A percentile compares a stretch with the other conserved stretches of the same genome.
These are phyloP conservation scores for Hirtodrosophila trivittata DNA, from an alignment of 2,888 invertebrate species.

Conservation along the genomic window DNA sequence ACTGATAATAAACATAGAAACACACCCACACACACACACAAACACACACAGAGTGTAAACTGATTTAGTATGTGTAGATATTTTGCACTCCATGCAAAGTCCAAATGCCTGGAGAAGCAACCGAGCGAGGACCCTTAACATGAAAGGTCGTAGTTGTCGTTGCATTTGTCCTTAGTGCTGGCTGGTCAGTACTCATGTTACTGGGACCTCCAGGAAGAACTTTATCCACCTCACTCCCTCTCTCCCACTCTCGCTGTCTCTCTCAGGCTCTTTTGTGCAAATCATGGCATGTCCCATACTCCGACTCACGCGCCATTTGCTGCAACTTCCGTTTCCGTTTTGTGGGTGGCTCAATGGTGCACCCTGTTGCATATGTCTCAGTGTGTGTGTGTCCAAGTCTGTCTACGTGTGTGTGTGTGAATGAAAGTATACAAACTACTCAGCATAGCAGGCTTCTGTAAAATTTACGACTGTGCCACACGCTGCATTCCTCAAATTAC, in stretches of 20 bases:
- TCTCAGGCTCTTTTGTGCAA: not conserved
- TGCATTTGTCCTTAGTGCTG: conserved; percentile 51
- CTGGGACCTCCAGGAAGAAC: conserved; percentile 40
- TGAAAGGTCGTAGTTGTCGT: conserved; percentile 46
- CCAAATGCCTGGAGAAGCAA: conserved; percentile 36
- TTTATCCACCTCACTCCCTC: conserved; percentile 1
- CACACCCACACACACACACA: conserved; percentile 4
- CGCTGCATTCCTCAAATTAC: conserved; percentile 78
- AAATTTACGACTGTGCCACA: conserved; percentile 66
- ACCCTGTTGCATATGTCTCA: conserved; percentile 28
- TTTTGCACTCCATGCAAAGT: conserved; percentile 61
- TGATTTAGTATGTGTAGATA: conserved; percentile 78
- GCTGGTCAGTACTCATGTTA: conserved; percentile 62
- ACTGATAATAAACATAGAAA: conserved; percentile 32
- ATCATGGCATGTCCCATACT: conserved; percentile 24
- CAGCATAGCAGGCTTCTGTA: conserved; percentile 57
- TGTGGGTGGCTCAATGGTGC: conserved; percentile 40
- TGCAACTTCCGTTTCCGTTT: conserved; percentile 75
- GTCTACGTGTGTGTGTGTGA: conserved; percentile 11
- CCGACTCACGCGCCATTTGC: conserved; percentile 67
- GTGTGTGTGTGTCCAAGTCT: conserved; percentile 7
- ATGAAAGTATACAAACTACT: conserved; percentile 44
- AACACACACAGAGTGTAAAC: conserved; percentile 26
- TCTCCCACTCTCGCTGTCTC: not conserved
- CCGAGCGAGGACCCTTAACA: conserved; percentile 50